phyloP scores from a whole-genome alignment of 1,140 invertebrate species.

The Lerema accius region DNA sequence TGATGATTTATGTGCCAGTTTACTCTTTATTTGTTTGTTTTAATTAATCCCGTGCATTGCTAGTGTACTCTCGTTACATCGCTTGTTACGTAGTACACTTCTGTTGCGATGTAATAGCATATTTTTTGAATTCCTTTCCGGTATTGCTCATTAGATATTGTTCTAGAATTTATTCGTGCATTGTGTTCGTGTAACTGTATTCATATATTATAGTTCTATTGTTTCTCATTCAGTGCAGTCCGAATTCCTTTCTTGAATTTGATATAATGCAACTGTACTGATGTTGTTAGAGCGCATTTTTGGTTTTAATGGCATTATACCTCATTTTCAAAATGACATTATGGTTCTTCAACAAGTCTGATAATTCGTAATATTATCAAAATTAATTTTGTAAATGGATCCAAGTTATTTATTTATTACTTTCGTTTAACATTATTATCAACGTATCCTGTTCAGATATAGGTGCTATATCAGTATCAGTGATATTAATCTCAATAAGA shows the following conservation, averaged over 20 bases:
- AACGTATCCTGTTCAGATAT: no score
- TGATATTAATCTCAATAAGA: constrained; percentile 15
- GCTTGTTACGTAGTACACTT: constrained; percentile 11
- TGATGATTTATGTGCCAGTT: constrained; percentile 3
- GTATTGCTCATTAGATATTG: constrained; percentile 6
- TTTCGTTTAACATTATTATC: background rate
- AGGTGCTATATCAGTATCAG: no score
- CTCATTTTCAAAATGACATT: no score
- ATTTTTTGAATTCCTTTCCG: constrained; percentile 28
- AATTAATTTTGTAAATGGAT: no score
- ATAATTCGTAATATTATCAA: no score
- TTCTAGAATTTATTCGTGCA: constrained; percentile 13
- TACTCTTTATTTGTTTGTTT: constrained; percentile 29
- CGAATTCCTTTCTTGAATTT: no score
- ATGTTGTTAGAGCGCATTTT: no score
- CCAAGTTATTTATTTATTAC: no score
- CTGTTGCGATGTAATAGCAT: constrained; percentile 8
- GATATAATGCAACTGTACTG: no score
- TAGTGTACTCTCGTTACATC: constrained; percentile 18
- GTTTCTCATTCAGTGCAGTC: background rate
- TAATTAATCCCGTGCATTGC: constrained; percentile 8
- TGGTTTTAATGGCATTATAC: no score
- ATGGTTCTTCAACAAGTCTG: no score
- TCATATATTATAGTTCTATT: background rate
- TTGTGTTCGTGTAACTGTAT: background rate